Evolutionary conservation across 2,797 vertebrate genomes (phyloP), one percentile per base, ranked within the genome.

Genomic region (Megalops cyprinoides): DNA sequence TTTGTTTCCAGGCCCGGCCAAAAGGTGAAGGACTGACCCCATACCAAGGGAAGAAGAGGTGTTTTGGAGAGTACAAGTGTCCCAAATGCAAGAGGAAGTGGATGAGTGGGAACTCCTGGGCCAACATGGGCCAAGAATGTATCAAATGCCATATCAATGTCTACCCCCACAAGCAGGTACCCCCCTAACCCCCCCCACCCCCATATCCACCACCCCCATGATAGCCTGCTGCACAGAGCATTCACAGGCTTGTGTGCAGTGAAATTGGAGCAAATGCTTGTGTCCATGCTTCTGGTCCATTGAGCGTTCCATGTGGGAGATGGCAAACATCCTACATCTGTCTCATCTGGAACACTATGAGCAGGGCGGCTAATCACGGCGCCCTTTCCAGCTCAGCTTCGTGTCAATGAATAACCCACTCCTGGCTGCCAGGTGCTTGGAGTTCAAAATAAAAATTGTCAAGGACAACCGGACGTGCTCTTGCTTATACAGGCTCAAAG

Each of bases 41-140:
- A 0, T 98, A 99, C 87, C 98, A 98, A 91, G 98, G 97, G 78
- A 98, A 99, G 91, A 99, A 99, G 91, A 96, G 98, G 90, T 99
- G 98, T 89, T 99, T 99, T 1, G 98, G 98, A 58, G 98, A 99
- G 90, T 99, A 99, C 87, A 99, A 99, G 85, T 99, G 98, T 77
- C 98, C 98, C 60, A 99, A 99, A 85, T 99, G 98, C 94, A 99
- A 99, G 90, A 96, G 98, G 94, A 99, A 99, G 95, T 99, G 98
- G 98, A 99, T 99, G 98, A 99, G 98, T n/a, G 98, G 98, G 67
- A 99, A 99, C 92, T 99, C 98, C 82, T 99, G 98, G 98, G 98
- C 98, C 91, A 99, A 99, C 94, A 99, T 99, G 98, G 98, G 98
- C 84, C 98, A 99, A 92, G 98, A 99, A 92, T 99, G 98, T 92